Evolutionary conservation across 2,113 vertebrate genomes (phyloP), one percentile per base, ranked within the genome.

Genomic region (Lophius piscatorius): DNA sequence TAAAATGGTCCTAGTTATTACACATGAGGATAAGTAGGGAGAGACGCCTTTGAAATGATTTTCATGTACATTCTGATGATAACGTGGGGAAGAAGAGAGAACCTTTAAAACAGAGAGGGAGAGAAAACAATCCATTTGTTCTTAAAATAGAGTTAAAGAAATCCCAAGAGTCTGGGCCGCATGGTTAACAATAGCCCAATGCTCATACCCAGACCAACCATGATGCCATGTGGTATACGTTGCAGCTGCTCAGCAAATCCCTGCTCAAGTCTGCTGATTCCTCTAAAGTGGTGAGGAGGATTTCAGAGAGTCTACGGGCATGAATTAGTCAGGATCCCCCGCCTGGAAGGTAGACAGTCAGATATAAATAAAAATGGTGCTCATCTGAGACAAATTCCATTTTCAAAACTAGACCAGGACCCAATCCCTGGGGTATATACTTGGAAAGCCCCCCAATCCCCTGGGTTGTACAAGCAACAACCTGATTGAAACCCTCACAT

Each of bases 101-200:
- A 2, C 14, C 2, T 12, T 12, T 3, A 39, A 39, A 39, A 17
- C 9, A 0, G 36, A 63, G 28, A 64, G 9, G 36, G 40, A 59
- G 57, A 70, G 60, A 54, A 78, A 83, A 80, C 64, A 47, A 63
- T n/a, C n/a, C n/a, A n/a, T 28, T 31, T 52, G 63, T 51, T 81
- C 78, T 78, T 55, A 59, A 89, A 86, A 88, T 83, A 88, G 77
- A 64, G 26, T 45, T 60, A 29, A 74, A 80, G 51, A 80, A 26
- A 74, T 21, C 55, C 6, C n/a, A 61, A 51, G 35, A 76, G 63
- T 47, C 35, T 36, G 36, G 46, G 36, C 36, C 47, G 54, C 55
- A 76, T 76, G 78, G 74, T 84, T 79, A 84, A 50, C 50, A 58
- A 60, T 72, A 71, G 76, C 58, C 45, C 58, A 23, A 35, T 18